Base-by-base conservation (phyloP, 2,888 invertebrate genomes). In the Lasioglossum zephyrum region DNA sequence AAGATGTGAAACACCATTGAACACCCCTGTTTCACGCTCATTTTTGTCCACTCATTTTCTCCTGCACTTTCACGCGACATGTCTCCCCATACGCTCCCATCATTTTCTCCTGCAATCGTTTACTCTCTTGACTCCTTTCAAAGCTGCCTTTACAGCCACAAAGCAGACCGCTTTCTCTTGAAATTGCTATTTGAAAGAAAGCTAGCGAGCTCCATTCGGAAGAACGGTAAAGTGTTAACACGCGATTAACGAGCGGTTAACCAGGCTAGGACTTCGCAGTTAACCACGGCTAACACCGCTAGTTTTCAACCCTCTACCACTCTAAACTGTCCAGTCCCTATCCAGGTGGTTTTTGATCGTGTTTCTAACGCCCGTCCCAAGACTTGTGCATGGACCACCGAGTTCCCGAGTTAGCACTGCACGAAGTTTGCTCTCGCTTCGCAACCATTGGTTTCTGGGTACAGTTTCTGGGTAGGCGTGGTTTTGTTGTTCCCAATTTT, bases 161-260 rank as follows among this genome's bases (percentile, higher is more conserved):
- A 63, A 63, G 31, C 63, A 31, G n/a, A 63, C 63, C 63, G 16
- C 26, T 60, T 16, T 53, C 22, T 53, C 22, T 31, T 16, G 31
- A 31, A 63, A 63, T 31, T 63, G 63, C 31, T 63, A 31, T 6
- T 63, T 2, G 63, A 13, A 13, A 31, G 63, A 13, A 16, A 63
- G 63, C 63, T 2, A 2, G 2, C 63, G 63, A 63, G 11, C 31
- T 2, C 5, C 31, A 16, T 16, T 31, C 31, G 9, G 63, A 31
- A 63, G 13, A 31, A 31, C 31, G 63, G 31, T 31, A 31, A 60
- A 60, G 26, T 5, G 63, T 63, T 16, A 63, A 81, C 75, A 70
- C 70, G 70, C 85, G 81, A 89, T 88, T 89, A 92, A 91, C 90
- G 77, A 80, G 75, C 57, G 73, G 47, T 69, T 77, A 72, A 69